Conservation (phyloP, 2,888 invertebrate genomes). For the Leptopilina drosophilae region DNA sequence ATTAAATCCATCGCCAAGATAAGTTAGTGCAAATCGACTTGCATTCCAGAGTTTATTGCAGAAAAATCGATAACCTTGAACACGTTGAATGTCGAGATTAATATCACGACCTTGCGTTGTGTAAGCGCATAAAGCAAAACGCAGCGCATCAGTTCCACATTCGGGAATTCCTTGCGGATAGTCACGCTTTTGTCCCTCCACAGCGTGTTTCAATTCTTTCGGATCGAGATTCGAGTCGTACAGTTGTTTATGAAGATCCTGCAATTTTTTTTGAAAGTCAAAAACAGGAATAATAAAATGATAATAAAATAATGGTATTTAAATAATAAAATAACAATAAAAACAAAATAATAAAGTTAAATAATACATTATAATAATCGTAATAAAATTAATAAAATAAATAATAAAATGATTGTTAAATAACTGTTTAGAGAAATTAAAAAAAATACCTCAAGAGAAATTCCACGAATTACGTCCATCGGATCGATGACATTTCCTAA, state of each 20-base stretch:
- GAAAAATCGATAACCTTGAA: conserved; percentile 96
- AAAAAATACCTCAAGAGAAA: conserved; percentile 83
- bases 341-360: not conserved
- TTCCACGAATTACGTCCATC: conserved; percentile 94
- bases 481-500: conserved; percentile 99
- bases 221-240: conserved; percentile 90
- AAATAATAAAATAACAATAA: not conserved
- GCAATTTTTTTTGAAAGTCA: not conserved
- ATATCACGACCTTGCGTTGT: conserved; percentile 95
- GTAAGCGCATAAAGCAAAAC: conserved; percentile 94
- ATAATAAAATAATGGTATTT: too few relatives aligned
- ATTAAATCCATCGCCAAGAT: conserved; percentile 80
- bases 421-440: not conserved
- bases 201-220: conserved; percentile 81
- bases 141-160: conserved; percentile 95
- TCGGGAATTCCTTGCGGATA: conserved; percentile 95
- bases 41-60: conserved; percentile 99
- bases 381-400: not conserved
- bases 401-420: not conserved
- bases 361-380: too few relatives aligned
- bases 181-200: conserved; percentile 78
- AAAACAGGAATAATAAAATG: too few relatives aligned
- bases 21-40: conserved; percentile 91
- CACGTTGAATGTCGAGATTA: conserved; percentile 96
- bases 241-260: conserved; percentile 85